Evolutionary conservation across 2,113 vertebrate genomes (phyloP).

Genomic region (Oryzias woworae): DNA sequence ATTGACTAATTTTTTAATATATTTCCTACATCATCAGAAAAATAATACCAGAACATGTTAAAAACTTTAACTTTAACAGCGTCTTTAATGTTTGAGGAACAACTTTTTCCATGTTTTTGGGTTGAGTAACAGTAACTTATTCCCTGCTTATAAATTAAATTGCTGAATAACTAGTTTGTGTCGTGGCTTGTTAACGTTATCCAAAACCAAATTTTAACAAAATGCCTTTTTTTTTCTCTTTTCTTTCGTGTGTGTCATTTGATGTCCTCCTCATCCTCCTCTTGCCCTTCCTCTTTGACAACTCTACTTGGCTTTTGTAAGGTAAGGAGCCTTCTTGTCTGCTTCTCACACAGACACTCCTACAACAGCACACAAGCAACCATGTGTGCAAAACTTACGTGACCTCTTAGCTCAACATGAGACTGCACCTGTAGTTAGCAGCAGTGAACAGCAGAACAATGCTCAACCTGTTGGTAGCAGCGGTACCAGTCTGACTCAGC

Average conservation of each 20-base stretch:
- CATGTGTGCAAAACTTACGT: constrained; percentile 49
- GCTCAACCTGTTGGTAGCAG: constrained; percentile 18
- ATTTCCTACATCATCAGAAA: no score
- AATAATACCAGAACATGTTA: no score
- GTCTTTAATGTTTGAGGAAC: no score
- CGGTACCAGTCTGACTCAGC: constrained; percentile 56
- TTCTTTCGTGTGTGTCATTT: constrained; percentile 26
- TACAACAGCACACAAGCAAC: constrained; percentile 45
- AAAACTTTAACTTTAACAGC: no score
- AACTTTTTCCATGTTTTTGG: no score
- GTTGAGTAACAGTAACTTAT: no score
- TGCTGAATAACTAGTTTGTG: no score
- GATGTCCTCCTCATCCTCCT: constrained; percentile 42
- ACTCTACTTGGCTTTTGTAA: constrained; percentile 93
- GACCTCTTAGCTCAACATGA: constrained; percentile 55
- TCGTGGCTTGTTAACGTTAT: no score
- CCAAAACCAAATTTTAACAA: constrained; percentile 79
- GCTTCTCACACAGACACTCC: constrained; percentile 51
- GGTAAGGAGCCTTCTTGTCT: constrained; percentile 95
- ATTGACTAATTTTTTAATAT: no score
- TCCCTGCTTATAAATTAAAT: no score
- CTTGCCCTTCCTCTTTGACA: constrained; percentile 40
- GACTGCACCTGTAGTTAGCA: background rate
- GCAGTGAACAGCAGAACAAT: constrained; percentile 3
- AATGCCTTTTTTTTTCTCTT: constrained; percentile 88